Evolutionary conservation across 2,797 vertebrate genomes (phyloP).

Genomic region (Melanotaenia pygmaea): DNA sequence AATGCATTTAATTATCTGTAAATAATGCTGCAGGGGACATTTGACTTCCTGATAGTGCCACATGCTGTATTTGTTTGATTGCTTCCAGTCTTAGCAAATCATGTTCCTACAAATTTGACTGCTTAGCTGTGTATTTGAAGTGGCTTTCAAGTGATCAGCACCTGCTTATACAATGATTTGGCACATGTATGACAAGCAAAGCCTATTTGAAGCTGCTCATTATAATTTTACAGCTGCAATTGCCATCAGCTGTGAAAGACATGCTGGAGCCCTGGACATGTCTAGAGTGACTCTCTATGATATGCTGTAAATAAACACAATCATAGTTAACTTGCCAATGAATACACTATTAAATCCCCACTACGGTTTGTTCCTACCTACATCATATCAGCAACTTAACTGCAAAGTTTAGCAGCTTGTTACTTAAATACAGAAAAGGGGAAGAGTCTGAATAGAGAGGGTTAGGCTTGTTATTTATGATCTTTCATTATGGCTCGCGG

Average conservation of each 20-base stretch:
- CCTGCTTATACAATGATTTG: slow-evolving; percentile 52
- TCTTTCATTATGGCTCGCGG: slow-evolving; percentile 36
- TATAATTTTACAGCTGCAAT: slow-evolving; percentile 55
- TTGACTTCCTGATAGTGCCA: slow-evolving; percentile 8
- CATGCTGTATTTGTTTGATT: not conserved
- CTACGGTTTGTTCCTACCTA: not conserved
- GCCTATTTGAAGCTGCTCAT: slow-evolving; percentile 24
- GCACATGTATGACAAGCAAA: slow-evolving; percentile 35
- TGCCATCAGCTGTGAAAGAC: slow-evolving; percentile 51
- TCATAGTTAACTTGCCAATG: slow-evolving; percentile 22
- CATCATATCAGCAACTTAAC: slow-evolving; percentile 8
- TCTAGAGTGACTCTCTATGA: slow-evolving; percentile 15
- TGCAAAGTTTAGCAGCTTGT: slow-evolving; percentile 23
- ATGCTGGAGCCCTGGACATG: slow-evolving; percentile 25
- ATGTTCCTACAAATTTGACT: slow-evolving; percentile 7
- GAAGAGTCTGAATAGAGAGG: slow-evolving; percentile 3
- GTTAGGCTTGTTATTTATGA: slow-evolving; percentile 34
- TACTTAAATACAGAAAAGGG: slow-evolving; percentile 15
- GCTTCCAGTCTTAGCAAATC: not conserved
- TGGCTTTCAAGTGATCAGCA: slow-evolving; percentile 44
- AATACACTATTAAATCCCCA: slow-evolving; percentile 6
- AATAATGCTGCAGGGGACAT: slow-evolving; percentile 5
- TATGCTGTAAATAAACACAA: slow-evolving; percentile 50
- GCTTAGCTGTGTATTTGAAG: slow-evolving; percentile 30
- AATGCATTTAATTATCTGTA: not conserved